Evolutionary conservation across 2,797 vertebrate genomes (phyloP), one percentile per base, ranked within the genome.

Genomic region (Steatocranus sp.): DNA sequence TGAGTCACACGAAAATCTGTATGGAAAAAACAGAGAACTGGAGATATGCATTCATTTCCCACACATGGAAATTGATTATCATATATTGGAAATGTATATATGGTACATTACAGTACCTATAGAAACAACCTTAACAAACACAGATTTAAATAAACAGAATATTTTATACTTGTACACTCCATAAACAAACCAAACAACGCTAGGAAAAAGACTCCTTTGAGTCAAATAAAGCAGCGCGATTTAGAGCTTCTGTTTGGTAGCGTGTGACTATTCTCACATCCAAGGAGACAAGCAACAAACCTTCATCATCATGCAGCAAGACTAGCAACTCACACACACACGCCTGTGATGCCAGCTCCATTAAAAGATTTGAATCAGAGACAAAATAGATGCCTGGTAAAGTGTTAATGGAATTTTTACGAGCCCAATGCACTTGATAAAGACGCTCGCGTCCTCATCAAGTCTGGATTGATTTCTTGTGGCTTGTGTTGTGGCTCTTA

Each of bases 331-430:
- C 68, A 83, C 79, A 75, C 80, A 76, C 82, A 30, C 32, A 20
- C 7, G 14, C 74, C 41, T 18, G 70, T 10, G 23, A 82, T 83
- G 90, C 91, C 89, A 86, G 84, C 92, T 87, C 90, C 90, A 94
- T 94, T 93, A 94, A 93, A 94, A 92, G 89, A 93, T 94, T 83
- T 78, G 86, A 92, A 94, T 92, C 91, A 87, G 79, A 92, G 91
- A 93, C 61, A 30, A 83, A 87, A 89, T 87, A 88, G 85, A 91
- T 81, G 87, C 87, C 85, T 48, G 77, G 75, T 82, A 76, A 83
- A 92, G 66, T 90, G 83, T 91, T 92, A 93, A 94, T 93, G 93
- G 90, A 86, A 87, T 91, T 90, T 93, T 93, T 92, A 94, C 82
- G 81, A 93, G 89, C 91, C 93, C 85, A 80, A 50, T 81, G 77